Evolutionary conservation across 2,797 vertebrate species (phyloP).

Genomic region (Moxostoma hubbsi): DNA sequence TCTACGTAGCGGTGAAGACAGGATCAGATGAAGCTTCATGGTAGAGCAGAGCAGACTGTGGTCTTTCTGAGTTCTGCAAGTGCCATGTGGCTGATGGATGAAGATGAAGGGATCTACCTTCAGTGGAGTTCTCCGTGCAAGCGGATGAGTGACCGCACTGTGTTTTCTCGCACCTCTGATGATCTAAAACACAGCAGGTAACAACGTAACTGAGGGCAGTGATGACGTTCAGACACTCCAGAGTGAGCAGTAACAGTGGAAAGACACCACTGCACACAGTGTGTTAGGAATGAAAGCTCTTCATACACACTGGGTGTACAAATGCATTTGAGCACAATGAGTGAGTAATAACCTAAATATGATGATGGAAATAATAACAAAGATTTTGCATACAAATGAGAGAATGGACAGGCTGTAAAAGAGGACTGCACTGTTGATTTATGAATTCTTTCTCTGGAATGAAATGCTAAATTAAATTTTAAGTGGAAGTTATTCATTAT

Average conservation of each 20-base stretch:
- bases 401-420: background rate
- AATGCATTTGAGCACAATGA: constrained; percentile 7
- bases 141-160: constrained; percentile 81
- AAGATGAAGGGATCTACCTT: constrained; percentile 73
- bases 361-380: constrained; percentile 13
- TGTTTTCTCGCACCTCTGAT: constrained; percentile 93
- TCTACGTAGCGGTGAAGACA: background rate
- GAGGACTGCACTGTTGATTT: background rate
- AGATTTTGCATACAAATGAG: constrained; percentile 2
- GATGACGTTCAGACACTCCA: constrained; percentile 21
- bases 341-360: background rate
- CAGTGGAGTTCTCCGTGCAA: constrained; percentile 74
- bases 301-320: background rate
- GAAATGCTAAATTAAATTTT: background rate
- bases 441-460: constrained; percentile 1
- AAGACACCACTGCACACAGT: constrained; percentile 9
- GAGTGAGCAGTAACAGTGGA: constrained; percentile 11
- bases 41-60: background rate
- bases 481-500: too few relatives aligned
- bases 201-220: constrained; percentile 28
- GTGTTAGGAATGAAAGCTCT: constrained; percentile 16
- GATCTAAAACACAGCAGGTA: constrained; percentile 85
- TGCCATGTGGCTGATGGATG: constrained; percentile 20
- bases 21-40: background rate
- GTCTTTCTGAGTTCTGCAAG: background rate